phyloP scores from a whole-genome alignment of 64 coral and sea anemone genomes.

The Stichodactyla mertensii region DNA sequence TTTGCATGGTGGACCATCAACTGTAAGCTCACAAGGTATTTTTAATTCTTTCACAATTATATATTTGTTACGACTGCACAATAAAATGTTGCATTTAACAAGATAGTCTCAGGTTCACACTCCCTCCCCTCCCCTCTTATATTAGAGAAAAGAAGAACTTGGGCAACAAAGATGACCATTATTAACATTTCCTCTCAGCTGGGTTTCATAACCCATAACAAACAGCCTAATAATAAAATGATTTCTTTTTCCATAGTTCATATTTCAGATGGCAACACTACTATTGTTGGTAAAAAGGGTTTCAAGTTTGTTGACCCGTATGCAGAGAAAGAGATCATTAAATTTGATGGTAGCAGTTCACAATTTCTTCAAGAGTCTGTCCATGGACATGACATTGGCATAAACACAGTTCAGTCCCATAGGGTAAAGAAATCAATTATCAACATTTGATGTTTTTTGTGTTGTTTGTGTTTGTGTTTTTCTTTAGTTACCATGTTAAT shows the following conservation, averaged over 20 bases:
- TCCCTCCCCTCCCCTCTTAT: too few relatives aligned
- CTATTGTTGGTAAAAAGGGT: conserved; percentile 65
- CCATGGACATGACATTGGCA: conserved; percentile 50
- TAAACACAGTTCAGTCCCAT: conserved; percentile 63
- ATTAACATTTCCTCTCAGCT: too few relatives aligned
- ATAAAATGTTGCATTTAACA: too few relatives aligned
- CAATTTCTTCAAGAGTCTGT: conserved; percentile 67
- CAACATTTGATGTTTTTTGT: background rate
- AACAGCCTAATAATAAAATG: background rate
- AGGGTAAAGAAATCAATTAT: conserved; percentile 43
- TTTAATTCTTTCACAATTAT: background rate
- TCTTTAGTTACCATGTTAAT: too few relatives aligned
- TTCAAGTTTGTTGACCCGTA: conserved; percentile 93
- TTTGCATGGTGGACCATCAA: conserved; percentile 85
- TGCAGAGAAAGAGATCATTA: conserved; percentile 70
- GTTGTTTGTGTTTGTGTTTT: background rate
- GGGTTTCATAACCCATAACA: too few relatives aligned
- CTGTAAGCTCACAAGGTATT: conserved; percentile 64
- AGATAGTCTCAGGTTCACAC: too few relatives aligned
- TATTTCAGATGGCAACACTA: conserved; percentile 63
- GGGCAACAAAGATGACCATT: too few relatives aligned
- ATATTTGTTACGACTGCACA: too few relatives aligned
- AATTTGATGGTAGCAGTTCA: conserved; percentile 77
- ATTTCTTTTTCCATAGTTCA: conserved; percentile 39
- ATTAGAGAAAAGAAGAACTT: too few relatives aligned